phyloP scores from a whole-genome alignment of 2,797 vertebrate genomes.

The Urophycis tenuis region DNA sequence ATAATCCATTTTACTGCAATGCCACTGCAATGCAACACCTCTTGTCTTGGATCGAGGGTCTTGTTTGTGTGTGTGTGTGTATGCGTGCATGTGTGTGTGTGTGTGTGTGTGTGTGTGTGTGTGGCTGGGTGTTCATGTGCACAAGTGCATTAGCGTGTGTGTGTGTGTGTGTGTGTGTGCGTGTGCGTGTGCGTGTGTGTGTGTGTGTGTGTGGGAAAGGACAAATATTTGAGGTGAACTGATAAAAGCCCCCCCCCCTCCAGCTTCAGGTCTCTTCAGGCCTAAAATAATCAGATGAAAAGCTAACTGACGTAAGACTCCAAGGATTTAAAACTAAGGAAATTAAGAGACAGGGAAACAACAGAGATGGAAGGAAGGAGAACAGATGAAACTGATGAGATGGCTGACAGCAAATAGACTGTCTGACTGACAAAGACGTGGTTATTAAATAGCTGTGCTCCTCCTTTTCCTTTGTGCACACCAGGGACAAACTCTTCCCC shows the following conservation, averaged over 20 bases:
- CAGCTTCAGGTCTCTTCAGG: conserved; percentile 7
- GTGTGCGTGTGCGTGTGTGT: conserved; percentile 6
- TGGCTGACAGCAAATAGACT: not conserved
- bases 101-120: conserved; percentile 29
- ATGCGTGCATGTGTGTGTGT: conserved; percentile 19
- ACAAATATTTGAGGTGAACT: conserved; percentile 49
- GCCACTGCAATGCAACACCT: conserved; percentile 67
- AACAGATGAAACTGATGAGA: not conserved
- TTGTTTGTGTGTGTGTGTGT: not conserved
- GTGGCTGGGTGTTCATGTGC: conserved; percentile 11
- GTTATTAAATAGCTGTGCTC: not conserved
- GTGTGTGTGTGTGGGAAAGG: conserved; percentile 17
- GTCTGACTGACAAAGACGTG: not conserved
- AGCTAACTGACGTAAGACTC: not conserved
- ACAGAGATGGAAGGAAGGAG: not conserved
- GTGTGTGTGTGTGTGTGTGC: conserved; percentile 15
- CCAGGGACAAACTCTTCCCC: too few species aligned
- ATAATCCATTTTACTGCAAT: conserved; percentile 64
- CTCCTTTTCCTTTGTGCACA: not conserved
- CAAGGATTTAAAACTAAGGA: not conserved
- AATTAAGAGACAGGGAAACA: not conserved
- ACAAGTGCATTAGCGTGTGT: not conserved
- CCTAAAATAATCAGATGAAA: not conserved
- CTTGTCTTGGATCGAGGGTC: conserved; percentile 41
- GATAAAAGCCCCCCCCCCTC: conserved; percentile 33